Conservation (phyloP, 2,113 vertebrate genomes). For the Myxocyprinus asiaticus region DNA sequence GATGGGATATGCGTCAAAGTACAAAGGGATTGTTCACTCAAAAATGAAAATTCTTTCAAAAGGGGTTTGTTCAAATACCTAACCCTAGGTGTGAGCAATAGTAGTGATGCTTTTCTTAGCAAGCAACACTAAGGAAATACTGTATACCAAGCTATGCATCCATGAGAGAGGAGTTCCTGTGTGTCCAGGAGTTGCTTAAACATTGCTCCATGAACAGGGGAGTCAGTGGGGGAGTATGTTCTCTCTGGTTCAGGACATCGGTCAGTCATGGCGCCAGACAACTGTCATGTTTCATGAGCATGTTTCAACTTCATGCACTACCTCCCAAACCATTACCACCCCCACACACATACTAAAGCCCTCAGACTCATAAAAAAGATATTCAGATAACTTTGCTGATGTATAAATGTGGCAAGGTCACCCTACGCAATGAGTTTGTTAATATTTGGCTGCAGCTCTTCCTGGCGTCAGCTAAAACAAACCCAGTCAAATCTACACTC, state of each 20-base stretch:
- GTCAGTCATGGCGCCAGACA: conserved; percentile 31
- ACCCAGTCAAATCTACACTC: conserved; percentile 54
- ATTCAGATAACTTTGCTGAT: conserved; percentile 4
- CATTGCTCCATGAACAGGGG: conserved; percentile 27
- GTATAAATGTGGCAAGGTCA: conserved; percentile 25
- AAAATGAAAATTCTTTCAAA: too few species aligned
- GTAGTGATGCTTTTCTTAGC: too few species aligned
- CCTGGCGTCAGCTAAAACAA: conserved; percentile 56
- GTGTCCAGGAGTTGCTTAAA: conserved; percentile 2
- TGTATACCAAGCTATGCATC: too few species aligned
- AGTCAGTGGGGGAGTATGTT: conserved; percentile 26
- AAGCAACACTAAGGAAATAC: too few species aligned
- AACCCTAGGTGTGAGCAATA: too few species aligned
- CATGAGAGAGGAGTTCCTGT: not conserved
- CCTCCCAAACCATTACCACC: not conserved
- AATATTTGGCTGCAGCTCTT: conserved; percentile 46
- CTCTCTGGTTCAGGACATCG: conserved; percentile 2
- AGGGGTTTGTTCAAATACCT: too few species aligned
- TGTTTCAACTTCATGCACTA: not conserved
- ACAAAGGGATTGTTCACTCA: too few species aligned
- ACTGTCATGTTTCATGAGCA: conserved; percentile 38
- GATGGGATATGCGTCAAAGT: too few species aligned
- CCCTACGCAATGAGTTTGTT: conserved; percentile 40
- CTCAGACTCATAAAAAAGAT: conserved; percentile 6
- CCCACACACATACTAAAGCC: conserved; percentile 23